Conservation (phyloP, 2,888 invertebrate genomes). For the Chrysina gloriosa region DNA sequence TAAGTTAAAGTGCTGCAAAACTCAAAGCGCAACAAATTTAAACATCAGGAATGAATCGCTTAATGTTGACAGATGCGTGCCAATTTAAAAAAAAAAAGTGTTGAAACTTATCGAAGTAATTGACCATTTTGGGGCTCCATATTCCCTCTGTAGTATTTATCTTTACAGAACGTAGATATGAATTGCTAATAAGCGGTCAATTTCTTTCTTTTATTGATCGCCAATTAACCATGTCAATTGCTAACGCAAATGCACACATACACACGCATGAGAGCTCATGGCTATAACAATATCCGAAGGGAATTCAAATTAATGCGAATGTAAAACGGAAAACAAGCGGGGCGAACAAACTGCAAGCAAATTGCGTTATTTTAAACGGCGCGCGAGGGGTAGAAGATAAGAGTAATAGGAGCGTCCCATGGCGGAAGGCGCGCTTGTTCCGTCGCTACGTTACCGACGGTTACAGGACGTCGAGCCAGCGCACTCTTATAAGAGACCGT, state of each 20-base stretch:
- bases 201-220: no score
- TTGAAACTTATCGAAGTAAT: no score
- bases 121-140: no score
- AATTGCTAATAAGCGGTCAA: no score
- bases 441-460: background rate
- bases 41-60: no score
- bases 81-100: no score
- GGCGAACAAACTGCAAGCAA: conserved; percentile 32
- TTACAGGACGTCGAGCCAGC: background rate
- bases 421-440: background rate
- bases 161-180: no score
- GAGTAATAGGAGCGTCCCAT: conserved; percentile 20
- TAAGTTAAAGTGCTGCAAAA: no score
- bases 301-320: conserved; percentile 36
- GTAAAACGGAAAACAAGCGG: conserved; percentile 33
- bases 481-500: conserved; percentile 35
- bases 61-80: no score
- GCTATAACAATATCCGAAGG: conserved; percentile 23
- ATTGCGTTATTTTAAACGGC: conserved; percentile 29
- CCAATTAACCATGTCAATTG: no score
- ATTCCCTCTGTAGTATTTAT: no score
- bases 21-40: no score
- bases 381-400: conserved; percentile 17
- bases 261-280: background rate
- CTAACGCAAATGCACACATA: background rate